Evolutionary conservation across 2,888 invertebrate species (phyloP).

Genomic region (Hofmannophila pseudospretella): DNA sequence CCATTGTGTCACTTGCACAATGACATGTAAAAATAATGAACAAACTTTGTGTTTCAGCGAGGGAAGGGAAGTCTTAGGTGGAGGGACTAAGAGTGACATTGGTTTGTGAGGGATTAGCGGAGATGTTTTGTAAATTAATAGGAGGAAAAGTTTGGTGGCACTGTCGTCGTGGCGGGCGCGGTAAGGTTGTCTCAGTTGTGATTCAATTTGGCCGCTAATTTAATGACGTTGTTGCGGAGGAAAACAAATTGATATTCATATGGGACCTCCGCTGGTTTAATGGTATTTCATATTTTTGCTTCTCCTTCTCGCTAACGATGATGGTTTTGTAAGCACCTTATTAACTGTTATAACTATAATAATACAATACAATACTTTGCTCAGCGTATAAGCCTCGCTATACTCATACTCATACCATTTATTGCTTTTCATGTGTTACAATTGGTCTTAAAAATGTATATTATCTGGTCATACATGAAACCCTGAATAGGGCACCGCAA

Average conservation of each 20-base stretch:
- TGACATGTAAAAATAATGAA: conserved; percentile 78
- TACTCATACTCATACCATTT: too few species aligned
- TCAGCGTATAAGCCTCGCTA: too few species aligned
- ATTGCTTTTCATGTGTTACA: too few species aligned
- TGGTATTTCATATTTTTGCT: conserved; percentile 51
- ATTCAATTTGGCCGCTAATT: conserved; percentile 78
- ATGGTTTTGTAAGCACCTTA: too few species aligned
- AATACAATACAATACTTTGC: too few species aligned
- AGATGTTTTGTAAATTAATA: conserved; percentile 77
- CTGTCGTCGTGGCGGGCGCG: conserved; percentile 37
- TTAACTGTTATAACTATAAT: too few species aligned
- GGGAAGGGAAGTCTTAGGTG: conserved; percentile 50
- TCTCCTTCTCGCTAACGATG: conserved; percentile 22
- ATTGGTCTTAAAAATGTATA: too few species aligned
- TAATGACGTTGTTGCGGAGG: conserved; percentile 70
- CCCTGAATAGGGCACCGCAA: too few species aligned
- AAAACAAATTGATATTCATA: conserved; percentile 78
- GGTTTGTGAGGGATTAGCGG: conserved; percentile 32
- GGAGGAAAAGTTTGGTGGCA: conserved; percentile 75
- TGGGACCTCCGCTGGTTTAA: conserved; percentile 64
- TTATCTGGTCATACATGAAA: too few species aligned
- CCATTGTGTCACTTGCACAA: conserved; percentile 70
- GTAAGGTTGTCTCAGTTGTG: conserved; percentile 76
- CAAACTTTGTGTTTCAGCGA: conserved; percentile 53
- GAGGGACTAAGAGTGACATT: conserved; percentile 41